These are phyloP conservation scores for Echeneis naucrates DNA, from an alignment of 2,797 vertebrate genomes.

Conservation along the genomic window DNA sequence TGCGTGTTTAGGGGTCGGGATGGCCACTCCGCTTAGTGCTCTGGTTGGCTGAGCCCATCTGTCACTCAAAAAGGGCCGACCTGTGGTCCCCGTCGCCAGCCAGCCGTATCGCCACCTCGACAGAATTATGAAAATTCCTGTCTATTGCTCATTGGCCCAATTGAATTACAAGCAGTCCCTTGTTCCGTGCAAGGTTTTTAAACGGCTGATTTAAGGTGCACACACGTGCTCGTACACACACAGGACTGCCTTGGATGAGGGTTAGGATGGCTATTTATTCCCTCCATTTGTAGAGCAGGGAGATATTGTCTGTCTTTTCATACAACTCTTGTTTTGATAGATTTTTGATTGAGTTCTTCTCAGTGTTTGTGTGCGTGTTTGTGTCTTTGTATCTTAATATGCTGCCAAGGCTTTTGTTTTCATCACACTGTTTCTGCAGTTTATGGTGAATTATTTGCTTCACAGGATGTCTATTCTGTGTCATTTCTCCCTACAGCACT, in stretches of 20 bases:
- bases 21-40: constrained; percentile 83
- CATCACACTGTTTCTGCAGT: constrained; percentile 77
- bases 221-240: constrained; percentile 20
- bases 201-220: constrained; percentile 71
- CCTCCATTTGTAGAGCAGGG: constrained; percentile 55
- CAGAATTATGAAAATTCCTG: constrained; percentile 89
- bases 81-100: constrained; percentile 82
- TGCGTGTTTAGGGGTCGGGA: constrained; percentile 47
- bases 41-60: constrained; percentile 93
- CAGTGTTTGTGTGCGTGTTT: constrained; percentile 58
- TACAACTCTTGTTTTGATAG: constrained; percentile 70
- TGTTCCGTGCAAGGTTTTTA: constrained; percentile 68
- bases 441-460: constrained; percentile 82
- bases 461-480: constrained; percentile 75
- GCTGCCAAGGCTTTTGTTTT: constrained; percentile 75
- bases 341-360: constrained; percentile 76
- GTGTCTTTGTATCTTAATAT: constrained; percentile 71
- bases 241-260: constrained; percentile 28
- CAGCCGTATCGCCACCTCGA: constrained; percentile 81
- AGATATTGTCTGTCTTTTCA: constrained; percentile 64
- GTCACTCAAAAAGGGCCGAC: constrained; percentile 88
- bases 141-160: constrained; percentile 88
- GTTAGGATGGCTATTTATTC: constrained; percentile 54
- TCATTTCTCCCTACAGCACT: constrained; percentile 77
- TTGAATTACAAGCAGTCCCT: constrained; percentile 85